Percentiles rank a stretch among this genome's conserved stretches.
Conservation (phyloP, 1,140 invertebrate genomes). For the Branchinecta lindahli region DNA sequence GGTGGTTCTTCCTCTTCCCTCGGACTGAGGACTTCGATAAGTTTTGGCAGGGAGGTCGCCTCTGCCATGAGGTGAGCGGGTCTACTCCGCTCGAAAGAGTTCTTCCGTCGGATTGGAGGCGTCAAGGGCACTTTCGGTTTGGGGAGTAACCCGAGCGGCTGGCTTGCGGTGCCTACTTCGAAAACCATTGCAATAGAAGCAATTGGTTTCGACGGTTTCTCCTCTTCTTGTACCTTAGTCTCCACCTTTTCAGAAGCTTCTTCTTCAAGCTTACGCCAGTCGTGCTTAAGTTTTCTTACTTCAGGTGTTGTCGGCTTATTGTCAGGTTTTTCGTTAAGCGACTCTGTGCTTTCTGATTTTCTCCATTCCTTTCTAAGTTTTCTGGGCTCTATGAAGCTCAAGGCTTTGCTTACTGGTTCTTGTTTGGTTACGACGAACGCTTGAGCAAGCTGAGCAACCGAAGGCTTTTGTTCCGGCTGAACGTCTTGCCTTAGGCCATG, state of each 20-base stretch:
- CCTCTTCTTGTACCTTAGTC: neutral
- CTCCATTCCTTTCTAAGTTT: neutral
- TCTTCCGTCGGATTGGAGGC: neutral
- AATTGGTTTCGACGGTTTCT: neutral
- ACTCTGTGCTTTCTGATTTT: neutral
- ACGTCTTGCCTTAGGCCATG: constrained; percentile 17
- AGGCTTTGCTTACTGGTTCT: neutral
- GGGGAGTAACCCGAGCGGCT: neutral
- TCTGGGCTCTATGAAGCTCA: neutral
- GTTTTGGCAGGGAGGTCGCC: neutral
- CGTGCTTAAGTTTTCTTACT: neutral
- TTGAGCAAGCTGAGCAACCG: neutral
- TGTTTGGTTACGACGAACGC: neutral
- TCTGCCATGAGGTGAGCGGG: neutral
- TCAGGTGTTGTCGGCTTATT: neutral
- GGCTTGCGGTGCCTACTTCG: neutral
- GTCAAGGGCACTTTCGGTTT: neutral
- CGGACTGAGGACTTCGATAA: neutral
- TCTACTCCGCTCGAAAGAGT: neutral
- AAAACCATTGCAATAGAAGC: neutral
- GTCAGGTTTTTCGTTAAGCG: neutral
- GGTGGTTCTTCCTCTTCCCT: neutral
- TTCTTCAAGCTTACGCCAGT: neutral
- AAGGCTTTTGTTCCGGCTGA: neutral
- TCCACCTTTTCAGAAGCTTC: neutral